Base-by-base conservation (phyloP, 2,797 vertebrate species). In the Siniperca undulata region DNA sequence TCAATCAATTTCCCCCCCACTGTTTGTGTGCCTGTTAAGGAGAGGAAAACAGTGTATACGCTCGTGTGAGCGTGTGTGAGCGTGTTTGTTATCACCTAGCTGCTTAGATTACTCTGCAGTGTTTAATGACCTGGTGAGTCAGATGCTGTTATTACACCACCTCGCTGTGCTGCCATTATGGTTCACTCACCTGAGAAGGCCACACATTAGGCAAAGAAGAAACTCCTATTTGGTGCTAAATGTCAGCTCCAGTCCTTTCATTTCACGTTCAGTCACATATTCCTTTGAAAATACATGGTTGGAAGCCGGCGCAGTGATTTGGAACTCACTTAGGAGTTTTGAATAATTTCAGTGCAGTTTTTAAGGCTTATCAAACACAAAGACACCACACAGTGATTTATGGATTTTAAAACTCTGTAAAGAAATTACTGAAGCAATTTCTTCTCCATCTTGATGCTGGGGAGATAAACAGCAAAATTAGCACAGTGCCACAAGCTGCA, bases 41-140 rank as follows among this genome's bases (percentile, higher is more conserved):
- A 59, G 68, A 46, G 13, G n/a, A 34, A 52, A 19, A 59, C 66
- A 5, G 48, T 56, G 34, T 61, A 24, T 48, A 13, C 52, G 66
- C 20, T n/a, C 0, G 16, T 66, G 19, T 40, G 64, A 22, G 38
- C 30, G 40, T 53, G 42, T 61, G 56, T 66, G 60, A 56, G 4
- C 74, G 69, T 78, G 71, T 80, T 67, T 78, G 40, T 70, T 40
- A 68, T 86, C 53, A 83, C 62, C 60, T 1, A 19, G 38, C 62
- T 52, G 24, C 77, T 68, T 66, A 46, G 68, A 86, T 77, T 27
- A 62, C 68, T 56, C 38, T 48, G 34, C 55, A 56, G 52, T 68
- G 60, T 80, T 74, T 77, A 77, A 86, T 87, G 70, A 67, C 67
- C 74, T 38, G 59, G 53, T 82, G 76, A 80, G 79, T 86, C 80